Conservation (phyloP, 1,140 invertebrate genomes). For the Polyergus mexicanus region DNA sequence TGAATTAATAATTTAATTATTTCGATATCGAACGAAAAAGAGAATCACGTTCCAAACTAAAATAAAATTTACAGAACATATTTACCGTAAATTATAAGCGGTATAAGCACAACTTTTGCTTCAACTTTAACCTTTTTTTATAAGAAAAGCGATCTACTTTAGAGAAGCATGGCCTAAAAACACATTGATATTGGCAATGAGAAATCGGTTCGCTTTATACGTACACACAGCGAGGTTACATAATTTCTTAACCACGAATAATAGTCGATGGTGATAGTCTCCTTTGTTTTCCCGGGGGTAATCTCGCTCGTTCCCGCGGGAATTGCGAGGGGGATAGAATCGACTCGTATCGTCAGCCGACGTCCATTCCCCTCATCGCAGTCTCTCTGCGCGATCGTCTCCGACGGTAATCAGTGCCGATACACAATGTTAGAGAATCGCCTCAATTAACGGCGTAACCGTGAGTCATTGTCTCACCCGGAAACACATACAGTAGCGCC, state of each 20-base stretch:
- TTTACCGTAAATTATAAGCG: neutral
- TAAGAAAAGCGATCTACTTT: neutral
- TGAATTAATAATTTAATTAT: neutral
- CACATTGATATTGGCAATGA: neutral
- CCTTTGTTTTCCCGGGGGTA: slow-evolving; percentile 39
- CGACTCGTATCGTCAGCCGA: neutral
- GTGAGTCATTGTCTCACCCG: slow-evolving; percentile 64
- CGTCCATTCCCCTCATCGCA: neutral
- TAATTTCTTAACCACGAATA: slow-evolving; percentile 37
- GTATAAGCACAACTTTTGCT: neutral
- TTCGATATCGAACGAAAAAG: neutral
- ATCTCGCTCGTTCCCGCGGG: neutral
- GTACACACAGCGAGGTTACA: neutral
- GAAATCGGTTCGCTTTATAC: slow-evolving; percentile 8
- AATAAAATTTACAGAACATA: neutral
- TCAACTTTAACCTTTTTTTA: neutral
- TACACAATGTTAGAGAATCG: slow-evolving; percentile 65
- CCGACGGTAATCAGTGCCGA: neutral
- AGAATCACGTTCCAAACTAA: neutral
- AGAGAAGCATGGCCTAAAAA: neutral
- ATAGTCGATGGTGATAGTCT: slow-evolving; percentile 22
- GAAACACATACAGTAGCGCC: slow-evolving; percentile 28
- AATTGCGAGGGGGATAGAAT: neutral
- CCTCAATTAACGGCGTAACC: slow-evolving; percentile 66
- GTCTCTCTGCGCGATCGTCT: slow-evolving; percentile 33